Evolutionary conservation across 92 coral and sea anemone genomes (phyloP).

Genomic region (Virgularia gustaviana): DNA sequence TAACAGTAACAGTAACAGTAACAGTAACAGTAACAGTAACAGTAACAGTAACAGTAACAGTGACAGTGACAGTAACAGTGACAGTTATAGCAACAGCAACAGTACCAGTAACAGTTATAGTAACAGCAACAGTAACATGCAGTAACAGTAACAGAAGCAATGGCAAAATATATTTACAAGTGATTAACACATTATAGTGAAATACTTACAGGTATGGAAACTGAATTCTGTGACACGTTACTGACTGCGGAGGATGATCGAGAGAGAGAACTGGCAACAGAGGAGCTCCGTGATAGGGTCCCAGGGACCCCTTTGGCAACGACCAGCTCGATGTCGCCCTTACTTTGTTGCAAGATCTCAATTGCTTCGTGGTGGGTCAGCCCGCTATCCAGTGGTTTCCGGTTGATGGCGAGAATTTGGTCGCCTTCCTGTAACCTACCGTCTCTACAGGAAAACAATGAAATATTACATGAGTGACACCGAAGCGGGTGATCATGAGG

Average conservation of each 20-base stretch:
- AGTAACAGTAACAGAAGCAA: too few species aligned
- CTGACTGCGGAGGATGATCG: conserved; percentile 89
- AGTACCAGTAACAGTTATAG: too few species aligned
- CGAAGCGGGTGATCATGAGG: too few species aligned
- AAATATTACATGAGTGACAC: too few species aligned
- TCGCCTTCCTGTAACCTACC: conserved; percentile 93
- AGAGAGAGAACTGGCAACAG: conserved; percentile 79
- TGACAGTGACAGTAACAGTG: too few species aligned
- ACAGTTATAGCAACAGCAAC: too few species aligned
- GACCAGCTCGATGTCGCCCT: conserved; percentile 85
- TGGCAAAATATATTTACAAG: too few species aligned
- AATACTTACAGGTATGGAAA: conserved; percentile 67
- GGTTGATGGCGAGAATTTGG: conserved; percentile 92
- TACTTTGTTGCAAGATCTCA: conserved; percentile 84
- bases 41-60: too few species aligned
- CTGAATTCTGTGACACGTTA: conserved; percentile 71
- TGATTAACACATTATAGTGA: neutral
- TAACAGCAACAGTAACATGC: too few species aligned
- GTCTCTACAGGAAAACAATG: conserved; percentile 61
- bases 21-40: too few species aligned
- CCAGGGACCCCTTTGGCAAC: conserved; percentile 91
- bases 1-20: too few species aligned
- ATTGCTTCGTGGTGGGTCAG: conserved; percentile 96
- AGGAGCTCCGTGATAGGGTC: conserved; percentile 78
- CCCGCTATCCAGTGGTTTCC: conserved; percentile 80